phyloP scores from a whole-genome alignment of 2,888 invertebrate species.

The Calliphora vomitoria region DNA sequence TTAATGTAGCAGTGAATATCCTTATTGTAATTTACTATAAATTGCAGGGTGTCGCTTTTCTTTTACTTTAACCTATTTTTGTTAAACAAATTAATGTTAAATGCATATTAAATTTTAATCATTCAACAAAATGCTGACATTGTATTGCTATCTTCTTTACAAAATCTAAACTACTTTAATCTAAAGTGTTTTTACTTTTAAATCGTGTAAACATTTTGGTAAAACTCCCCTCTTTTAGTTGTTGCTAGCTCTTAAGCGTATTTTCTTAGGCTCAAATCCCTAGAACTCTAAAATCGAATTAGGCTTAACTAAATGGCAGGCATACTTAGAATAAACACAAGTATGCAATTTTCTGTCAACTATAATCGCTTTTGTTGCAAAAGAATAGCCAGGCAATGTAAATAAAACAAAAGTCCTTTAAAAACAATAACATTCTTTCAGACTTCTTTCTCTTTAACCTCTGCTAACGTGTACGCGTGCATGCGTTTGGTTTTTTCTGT shows the following conservation, averaged over 20 bases:
- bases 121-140: too few species aligned
- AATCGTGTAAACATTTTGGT: constrained; percentile 66
- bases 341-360: constrained; percentile 57
- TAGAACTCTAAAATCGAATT: constrained; percentile 63
- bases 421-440: constrained; percentile 24
- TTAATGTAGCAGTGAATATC: not conserved
- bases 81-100: constrained; percentile 44
- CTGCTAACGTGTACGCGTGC: constrained; percentile 8
- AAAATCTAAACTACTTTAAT: constrained; percentile 43
- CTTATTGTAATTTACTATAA: constrained; percentile 16
- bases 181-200: constrained; percentile 40
- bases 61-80: constrained; percentile 18
- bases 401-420: constrained; percentile 50
- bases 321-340: constrained; percentile 34
- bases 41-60: constrained; percentile 30
- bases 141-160: not conserved
- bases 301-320: constrained; percentile 52
- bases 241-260: not conserved
- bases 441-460: constrained; percentile 24
- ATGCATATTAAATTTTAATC: constrained; percentile 56
- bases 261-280: not conserved
- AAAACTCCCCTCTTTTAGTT: constrained; percentile 58
- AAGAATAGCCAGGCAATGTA: constrained; percentile 29
- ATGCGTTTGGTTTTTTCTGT: constrained; percentile 7
- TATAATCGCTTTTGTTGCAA: constrained; percentile 56